These are phyloP conservation scores for Fregata magnificens DNA, from an alignment of 2,113 vertebrate species.

Conservation along the genomic window DNA sequence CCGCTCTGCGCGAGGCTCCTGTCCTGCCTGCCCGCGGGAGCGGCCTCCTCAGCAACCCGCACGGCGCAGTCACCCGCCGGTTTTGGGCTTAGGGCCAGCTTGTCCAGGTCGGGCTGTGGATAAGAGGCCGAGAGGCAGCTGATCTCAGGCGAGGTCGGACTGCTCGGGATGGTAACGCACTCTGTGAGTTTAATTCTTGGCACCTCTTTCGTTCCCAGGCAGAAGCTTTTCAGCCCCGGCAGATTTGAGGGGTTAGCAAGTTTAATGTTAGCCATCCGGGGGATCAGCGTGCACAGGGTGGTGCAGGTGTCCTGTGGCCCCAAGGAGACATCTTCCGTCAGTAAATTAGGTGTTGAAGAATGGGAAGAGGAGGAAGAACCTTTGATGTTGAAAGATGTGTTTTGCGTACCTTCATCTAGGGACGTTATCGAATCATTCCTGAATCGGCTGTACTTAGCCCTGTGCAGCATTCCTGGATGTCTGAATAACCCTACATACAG, in stretches of 20 bases:
- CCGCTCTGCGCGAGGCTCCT: not conserved
- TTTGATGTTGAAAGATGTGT: constrained; percentile 69
- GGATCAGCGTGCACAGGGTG: constrained; percentile 83
- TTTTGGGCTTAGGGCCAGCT: not conserved
- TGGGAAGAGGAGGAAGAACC: constrained; percentile 67
- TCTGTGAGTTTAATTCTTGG: constrained; percentile 73
- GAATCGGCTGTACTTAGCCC: constrained; percentile 93
- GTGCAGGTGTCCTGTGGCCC: constrained; percentile 73
- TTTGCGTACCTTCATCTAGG: constrained; percentile 79
- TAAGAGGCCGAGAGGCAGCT: constrained; percentile 66
- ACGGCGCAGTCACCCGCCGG: not conserved
- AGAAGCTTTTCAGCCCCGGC: constrained; percentile 78
- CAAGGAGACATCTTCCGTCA: constrained; percentile 65
- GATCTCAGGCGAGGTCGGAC: constrained; percentile 61
- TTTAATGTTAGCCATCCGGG: constrained; percentile 83
- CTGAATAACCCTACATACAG: constrained; percentile 75
- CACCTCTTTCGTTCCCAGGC: constrained; percentile 73
- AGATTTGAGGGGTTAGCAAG: constrained; percentile 78
- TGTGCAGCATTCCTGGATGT: constrained; percentile 89
- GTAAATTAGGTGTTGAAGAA: constrained; percentile 56
- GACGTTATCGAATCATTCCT: constrained; percentile 87
- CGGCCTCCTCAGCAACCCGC: constrained; percentile 1
- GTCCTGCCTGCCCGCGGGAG: constrained; percentile 13
- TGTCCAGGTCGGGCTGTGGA: constrained; percentile 29
- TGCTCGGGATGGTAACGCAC: constrained; percentile 58